These are phyloP conservation scores for Dioctria rufipes DNA, from an alignment of 2,888 invertebrate genomes.

Conservation along the genomic window DNA sequence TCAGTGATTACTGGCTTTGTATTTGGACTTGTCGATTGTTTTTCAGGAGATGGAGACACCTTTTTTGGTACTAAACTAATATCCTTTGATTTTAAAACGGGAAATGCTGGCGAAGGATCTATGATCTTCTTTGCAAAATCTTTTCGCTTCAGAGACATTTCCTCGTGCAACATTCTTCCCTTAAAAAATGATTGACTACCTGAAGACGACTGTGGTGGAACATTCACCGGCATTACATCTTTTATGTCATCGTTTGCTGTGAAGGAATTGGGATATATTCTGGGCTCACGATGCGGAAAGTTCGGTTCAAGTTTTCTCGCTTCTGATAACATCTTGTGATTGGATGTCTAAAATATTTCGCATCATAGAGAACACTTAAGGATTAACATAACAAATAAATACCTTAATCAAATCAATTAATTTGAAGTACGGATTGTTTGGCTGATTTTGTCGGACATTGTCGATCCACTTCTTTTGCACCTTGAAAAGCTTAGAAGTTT, in stretches of 20 bases:
- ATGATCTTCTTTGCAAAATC: not conserved
- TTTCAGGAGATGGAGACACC: not conserved
- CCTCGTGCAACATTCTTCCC: conserved; percentile 11
- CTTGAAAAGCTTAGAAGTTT: conserved; percentile 62
- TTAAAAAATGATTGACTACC: not conserved
- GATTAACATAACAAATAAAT: conserved; percentile 35
- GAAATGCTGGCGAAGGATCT: conserved; percentile 9
- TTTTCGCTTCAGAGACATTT: not conserved
- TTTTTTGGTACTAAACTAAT: not conserved
- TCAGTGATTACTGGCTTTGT: not conserved
- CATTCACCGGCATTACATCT: conserved; percentile 1
- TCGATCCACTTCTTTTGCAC: conserved; percentile 64
- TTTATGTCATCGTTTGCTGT: not conserved
- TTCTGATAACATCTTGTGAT: conserved; percentile 48
- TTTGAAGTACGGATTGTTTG: conserved; percentile 64
- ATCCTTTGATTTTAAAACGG: conserved; percentile 15
- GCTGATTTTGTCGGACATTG: conserved; percentile 63
- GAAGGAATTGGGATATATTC: conserved; percentile 13
- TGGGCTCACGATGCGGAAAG: conserved; percentile 31
- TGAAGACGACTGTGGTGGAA: conserved; percentile 1
- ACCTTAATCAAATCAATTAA: conserved; percentile 64
- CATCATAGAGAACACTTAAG: not conserved
- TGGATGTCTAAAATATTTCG: conserved; percentile 41
- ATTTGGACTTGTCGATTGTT: not conserved
- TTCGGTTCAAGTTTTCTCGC: conserved; percentile 49